These are phyloP conservation scores for Callitettix versicolor DNA, from an alignment of 1,140 invertebrate species.

Conservation along the genomic window DNA sequence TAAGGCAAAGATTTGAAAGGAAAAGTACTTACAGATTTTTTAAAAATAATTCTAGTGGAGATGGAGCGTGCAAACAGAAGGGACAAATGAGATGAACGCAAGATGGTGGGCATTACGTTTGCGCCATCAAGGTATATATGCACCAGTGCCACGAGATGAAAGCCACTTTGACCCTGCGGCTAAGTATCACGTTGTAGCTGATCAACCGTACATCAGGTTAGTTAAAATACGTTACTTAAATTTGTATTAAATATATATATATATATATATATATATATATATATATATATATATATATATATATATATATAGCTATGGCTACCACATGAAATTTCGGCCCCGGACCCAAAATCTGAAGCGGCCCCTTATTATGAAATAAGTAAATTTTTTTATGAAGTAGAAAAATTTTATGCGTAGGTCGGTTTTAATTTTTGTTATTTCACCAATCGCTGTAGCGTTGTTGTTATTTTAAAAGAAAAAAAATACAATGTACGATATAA, in stretches of 20 bases:
- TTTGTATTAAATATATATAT: background rate
- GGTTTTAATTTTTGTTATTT: too few species aligned
- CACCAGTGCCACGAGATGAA: slow-evolving; percentile 55
- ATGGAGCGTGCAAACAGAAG: slow-evolving; percentile 65
- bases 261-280: background rate
- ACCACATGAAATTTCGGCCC: background rate
- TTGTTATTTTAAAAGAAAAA: too few species aligned
- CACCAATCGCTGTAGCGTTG: too few species aligned
- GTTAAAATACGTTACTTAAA: slow-evolving; percentile 1
- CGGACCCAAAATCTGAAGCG: too few species aligned
- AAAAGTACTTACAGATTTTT: too few species aligned
- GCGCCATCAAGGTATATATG: slow-evolving; percentile 58
- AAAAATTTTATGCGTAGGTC: background rate
- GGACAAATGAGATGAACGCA: slow-evolving; percentile 59
- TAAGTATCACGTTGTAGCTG: slow-evolving; percentile 71
- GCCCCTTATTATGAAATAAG: background rate
- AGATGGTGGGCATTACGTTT: slow-evolving; percentile 70
- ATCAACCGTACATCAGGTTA: slow-evolving; percentile 45
- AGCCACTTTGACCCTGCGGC: slow-evolving; percentile 68
- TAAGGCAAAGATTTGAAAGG: too few species aligned
- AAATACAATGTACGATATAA: too few species aligned
- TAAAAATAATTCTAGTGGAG: slow-evolving; percentile 50
- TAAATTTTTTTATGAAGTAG: background rate
- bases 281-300: background rate
- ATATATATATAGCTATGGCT: too few species aligned